Base-by-base conservation (phyloP, 2,113 vertebrate species). In the Himantopus leucocephalus region DNA sequence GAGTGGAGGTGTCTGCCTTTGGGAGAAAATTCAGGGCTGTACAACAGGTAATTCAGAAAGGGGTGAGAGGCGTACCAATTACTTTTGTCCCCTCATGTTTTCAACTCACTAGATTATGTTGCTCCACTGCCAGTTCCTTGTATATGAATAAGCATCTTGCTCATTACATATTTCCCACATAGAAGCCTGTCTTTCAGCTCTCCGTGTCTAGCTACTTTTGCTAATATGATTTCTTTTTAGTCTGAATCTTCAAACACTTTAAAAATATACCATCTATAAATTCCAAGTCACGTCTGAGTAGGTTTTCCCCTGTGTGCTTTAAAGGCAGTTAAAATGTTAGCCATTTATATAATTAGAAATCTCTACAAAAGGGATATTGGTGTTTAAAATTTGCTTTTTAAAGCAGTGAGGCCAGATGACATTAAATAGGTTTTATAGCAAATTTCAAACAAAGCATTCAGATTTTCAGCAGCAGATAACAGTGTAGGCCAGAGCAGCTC, bases 321-420 rank as follows among this genome's bases (percentile, higher is more conserved):
- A 94, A 94, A 93, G 43, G 34, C 43, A 64, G 53, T 58, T 81
- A 93, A 91, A 94, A 73, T 70, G 22, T 70, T 95, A 91, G 10
- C 32, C 48, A 87, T 89, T 82, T 26, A 45, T 85, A 19, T 56
- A 89, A 94, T 79, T 87, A 81, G 76, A 94, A 95, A 91, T 32
- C 18, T 35, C 34, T 52, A 32, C 73, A 68, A 94, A 95, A 68
- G 39, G 23, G 7, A 66, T 76, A 85, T 16, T 18, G 9, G 19
- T 55, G 20, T 83, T 92, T 82, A 90, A 96, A 94, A 79, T 79
- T 91, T 93, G 22, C 32, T 48, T 92, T 91, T 72, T 78, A 90
- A 64, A 91, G 73, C 52, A 68, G 43, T 64, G 74, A 78, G 48
- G 8, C 56, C 39, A 78, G 62, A 79, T 79, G 52, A 82, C 43